Evolutionary conservation across 2,113 vertebrate species (phyloP), one percentile per base, ranked within the genome.

Genomic region (Lynx canadensis): DNA sequence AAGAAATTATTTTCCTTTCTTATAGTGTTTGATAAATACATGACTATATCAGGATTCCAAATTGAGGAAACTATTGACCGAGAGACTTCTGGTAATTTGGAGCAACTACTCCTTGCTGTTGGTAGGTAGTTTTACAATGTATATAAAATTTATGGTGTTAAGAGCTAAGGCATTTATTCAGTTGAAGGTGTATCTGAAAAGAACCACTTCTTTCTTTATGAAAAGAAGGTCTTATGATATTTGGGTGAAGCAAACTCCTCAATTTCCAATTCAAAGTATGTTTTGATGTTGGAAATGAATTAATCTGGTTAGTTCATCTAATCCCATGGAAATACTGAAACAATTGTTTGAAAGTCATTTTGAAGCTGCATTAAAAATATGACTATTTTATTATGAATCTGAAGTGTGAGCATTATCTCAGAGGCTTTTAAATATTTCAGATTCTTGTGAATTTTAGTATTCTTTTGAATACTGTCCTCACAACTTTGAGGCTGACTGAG

Each of bases 11-110:
- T 63, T 97, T 91, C 60, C 45, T 71, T 95, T 97, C 95, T 98
- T 98, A 48, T 96, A 99, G 99, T 99, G 95, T 99, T 99, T 97
- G 99, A 99, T 55, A 99, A 99, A 66, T 99, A 99, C 98, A 99
- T 99, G 99, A 99, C 99, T 29, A 97, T 99, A 89, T 99, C 99
- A 0, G 99, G 99, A 95, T 99, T 98, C 95, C 99, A 99, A 57
- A 99, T 99, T 18, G 99, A 99, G 97, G 99, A 99, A 96, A 99
- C 99, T 95, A 98, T 99, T 95, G 98, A 99, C 97, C 99, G 99
- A 3, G 99, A 99, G 98, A 99, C 99, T 50, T 99, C 99, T 2
- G 99, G 99, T 12, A 99, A 99, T 89, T 86, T 99, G 97, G 99
- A 99, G 98, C 99, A 99, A 60, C 97, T 99, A 13, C 99, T 99